phyloP scores from a whole-genome alignment of 2,797 vertebrate genomes.

The Huso huso region DNA sequence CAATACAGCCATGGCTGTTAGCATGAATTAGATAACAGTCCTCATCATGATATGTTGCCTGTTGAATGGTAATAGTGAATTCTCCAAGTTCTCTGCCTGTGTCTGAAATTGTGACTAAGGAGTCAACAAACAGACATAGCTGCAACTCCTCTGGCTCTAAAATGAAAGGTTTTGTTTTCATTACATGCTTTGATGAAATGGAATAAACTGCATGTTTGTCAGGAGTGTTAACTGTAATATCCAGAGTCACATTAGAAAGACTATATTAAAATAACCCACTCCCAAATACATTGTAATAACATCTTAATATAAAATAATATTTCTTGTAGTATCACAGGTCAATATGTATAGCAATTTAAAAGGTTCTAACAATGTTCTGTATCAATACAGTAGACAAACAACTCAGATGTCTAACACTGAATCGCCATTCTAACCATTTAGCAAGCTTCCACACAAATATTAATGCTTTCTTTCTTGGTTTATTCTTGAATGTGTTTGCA shows the following conservation, averaged over 20 bases:
- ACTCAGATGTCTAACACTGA: neutral
- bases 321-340: no score
- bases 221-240: neutral
- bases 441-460: neutral
- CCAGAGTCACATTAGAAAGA: neutral
- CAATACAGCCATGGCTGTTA: conserved; percentile 52
- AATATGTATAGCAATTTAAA: no score
- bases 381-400: neutral
- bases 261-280: neutral
- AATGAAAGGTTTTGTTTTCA: conserved; percentile 16
- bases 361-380: no score
- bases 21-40: conserved; percentile 66
- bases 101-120: conserved; percentile 56
- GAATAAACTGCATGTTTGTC: neutral
- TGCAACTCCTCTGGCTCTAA: conserved; percentile 62
- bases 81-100: conserved; percentile 57
- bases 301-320: neutral
- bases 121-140: conserved; percentile 68
- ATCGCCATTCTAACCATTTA: neutral
- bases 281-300: neutral
- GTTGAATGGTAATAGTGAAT: conserved; percentile 59
- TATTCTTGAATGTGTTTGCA: neutral
- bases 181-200: neutral
- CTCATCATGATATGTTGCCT: conserved; percentile 37
- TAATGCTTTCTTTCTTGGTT: neutral